Conservation (phyloP, 2,888 invertebrate species). For the Blera fallax region DNA sequence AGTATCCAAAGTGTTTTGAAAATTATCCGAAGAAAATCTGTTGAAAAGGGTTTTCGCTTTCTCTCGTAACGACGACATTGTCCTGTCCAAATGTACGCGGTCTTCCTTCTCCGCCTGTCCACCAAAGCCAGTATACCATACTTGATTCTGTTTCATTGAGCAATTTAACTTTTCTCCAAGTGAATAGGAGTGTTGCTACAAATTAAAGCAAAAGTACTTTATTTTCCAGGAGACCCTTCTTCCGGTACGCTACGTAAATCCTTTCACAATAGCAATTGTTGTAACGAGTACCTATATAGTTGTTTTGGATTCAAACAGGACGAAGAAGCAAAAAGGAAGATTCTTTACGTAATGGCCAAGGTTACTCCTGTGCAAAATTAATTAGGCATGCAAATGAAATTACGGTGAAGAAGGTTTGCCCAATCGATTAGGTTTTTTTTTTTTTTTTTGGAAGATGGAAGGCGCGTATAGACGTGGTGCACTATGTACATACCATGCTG, state of each 20-base stretch:
- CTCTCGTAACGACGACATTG: neutral
- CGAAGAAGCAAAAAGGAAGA: conserved; percentile 9
- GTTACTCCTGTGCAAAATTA: conserved; percentile 62
- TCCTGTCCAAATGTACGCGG: neutral
- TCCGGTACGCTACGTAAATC: conserved; percentile 56
- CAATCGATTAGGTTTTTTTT: conserved; percentile 63
- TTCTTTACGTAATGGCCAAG: conserved; percentile 32
- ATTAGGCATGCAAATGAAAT: conserved; percentile 72
- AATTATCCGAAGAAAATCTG: conserved; percentile 45
- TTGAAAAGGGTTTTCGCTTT: conserved; percentile 22
- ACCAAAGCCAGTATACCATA: neutral
- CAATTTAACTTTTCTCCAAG: conserved; percentile 54
- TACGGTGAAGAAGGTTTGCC: conserved; percentile 61
- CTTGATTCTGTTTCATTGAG: conserved; percentile 63
- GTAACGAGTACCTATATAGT: conserved; percentile 2
- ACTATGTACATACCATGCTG: neutral
- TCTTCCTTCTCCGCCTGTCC: neutral
- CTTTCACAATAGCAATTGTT: conserved; percentile 57
- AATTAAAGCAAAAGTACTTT: conserved; percentile 65
- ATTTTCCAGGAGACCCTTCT: conserved; percentile 50
- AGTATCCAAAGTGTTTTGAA: conserved; percentile 23
- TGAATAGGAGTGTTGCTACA: conserved; percentile 51
- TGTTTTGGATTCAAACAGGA: conserved; percentile 35
- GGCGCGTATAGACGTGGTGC: neutral
- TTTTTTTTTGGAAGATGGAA: conserved; percentile 7